Percentiles rank a stretch among this genome's conserved stretches.
Conservation (phyloP, 64 coral and sea anemone genomes). For the Stylophora pistillata region DNA sequence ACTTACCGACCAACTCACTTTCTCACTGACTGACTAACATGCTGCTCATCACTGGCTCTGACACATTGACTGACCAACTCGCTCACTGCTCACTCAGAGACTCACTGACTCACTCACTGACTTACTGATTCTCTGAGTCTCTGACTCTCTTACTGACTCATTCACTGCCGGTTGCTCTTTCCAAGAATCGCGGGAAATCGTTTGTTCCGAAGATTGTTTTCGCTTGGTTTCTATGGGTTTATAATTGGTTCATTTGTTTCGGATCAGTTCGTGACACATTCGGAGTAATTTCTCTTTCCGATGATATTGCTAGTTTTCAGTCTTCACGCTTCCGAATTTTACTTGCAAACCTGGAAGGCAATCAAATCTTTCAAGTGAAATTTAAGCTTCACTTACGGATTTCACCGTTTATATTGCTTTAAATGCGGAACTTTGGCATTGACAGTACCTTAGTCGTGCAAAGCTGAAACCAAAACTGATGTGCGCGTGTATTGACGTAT, state of each 20-base stretch:
- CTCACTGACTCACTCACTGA: too few species aligned
- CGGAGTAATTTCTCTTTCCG: conserved; percentile 4
- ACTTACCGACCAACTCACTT: too few species aligned
- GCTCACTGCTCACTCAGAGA: too few species aligned
- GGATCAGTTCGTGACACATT: neutral
- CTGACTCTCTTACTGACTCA: too few species aligned
- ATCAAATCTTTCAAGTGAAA: neutral
- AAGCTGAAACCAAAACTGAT: neutral
- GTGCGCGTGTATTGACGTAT: conserved; percentile 32
- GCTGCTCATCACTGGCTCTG: too few species aligned
- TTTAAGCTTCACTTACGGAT: neutral
- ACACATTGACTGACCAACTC: too few species aligned
- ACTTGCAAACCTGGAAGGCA: conserved; percentile 9
- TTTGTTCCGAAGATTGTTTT: neutral
- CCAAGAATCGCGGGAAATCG: conserved; percentile 26
- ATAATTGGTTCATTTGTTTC: too few species aligned
- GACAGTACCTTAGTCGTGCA: neutral
- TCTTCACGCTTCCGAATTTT: neutral
- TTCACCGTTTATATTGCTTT: neutral
- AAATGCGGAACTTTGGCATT: conserved; percentile 10
- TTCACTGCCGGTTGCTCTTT: conserved; percentile 29
- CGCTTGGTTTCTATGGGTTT: neutral
- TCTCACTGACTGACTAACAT: too few species aligned
- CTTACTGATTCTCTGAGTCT: too few species aligned
- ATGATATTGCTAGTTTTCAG: neutral